Evolutionary conservation across 1,140 invertebrate species (phyloP).

Genomic region (Euborellia annulipes): DNA sequence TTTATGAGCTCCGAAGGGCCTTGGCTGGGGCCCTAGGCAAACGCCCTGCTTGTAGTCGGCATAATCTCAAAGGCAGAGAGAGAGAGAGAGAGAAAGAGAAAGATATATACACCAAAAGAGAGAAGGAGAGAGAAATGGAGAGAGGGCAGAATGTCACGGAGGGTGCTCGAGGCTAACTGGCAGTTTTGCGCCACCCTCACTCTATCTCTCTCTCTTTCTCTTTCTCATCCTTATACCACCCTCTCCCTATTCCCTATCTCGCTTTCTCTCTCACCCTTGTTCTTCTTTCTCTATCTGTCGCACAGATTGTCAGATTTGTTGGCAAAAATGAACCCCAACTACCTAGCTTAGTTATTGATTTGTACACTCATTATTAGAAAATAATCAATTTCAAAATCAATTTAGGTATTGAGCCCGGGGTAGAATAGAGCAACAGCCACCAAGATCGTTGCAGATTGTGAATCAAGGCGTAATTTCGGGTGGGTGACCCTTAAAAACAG

Average conservation of each 20-base stretch:
- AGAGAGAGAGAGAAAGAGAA: conserved; percentile 21
- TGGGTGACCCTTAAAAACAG: no score
- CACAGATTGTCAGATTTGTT: conserved; percentile 12
- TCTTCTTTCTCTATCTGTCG: conserved; percentile 21
- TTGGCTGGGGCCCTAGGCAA: conserved; percentile 1
- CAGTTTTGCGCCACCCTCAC: conserved; percentile 17
- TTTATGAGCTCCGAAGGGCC: not conserved
- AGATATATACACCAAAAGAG: conserved; percentile 3
- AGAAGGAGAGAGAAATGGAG: conserved; percentile 10
- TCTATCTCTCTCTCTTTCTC: conserved; percentile 5
- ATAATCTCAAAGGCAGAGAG: conserved; percentile 23
- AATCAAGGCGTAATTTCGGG: no score
- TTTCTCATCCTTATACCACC: conserved; percentile 5
- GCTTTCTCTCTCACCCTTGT: conserved; percentile 2
- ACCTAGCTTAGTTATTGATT: no score
- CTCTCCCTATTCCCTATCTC: conserved; percentile 6
- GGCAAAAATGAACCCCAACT: no score
- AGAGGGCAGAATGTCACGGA: conserved; percentile 7
- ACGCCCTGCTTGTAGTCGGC: conserved; percentile 24
- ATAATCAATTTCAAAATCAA: no score
- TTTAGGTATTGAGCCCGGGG: no score
- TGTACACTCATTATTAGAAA: no score
- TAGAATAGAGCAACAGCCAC: no score
- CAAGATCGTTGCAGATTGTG: no score
- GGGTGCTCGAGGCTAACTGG: conserved; percentile 4